Base-by-base conservation (phyloP, 1,140 invertebrate species). In the Apis laboriosa region DNA sequence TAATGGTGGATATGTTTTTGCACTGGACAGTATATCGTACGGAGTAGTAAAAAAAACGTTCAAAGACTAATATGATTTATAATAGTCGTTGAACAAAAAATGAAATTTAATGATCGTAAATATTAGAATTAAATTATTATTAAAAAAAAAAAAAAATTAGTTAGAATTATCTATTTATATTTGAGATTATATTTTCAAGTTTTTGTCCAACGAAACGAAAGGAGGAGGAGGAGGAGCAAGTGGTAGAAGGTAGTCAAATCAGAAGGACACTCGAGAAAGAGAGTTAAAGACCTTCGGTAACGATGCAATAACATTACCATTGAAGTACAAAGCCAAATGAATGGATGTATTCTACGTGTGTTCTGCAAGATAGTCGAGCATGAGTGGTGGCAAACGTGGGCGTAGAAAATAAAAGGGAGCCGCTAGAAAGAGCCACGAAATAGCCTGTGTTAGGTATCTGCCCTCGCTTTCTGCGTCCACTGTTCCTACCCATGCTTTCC, bases 231-330 rank as follows among this genome's bases (percentile, higher is more conserved):
- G n/a, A 24, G 15, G 8, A 68, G 15, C 28, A 49, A 49, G 49
- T 56, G 66, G 51, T 64, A 63, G 67, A 24, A 55, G 19, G 67
- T 24, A 77, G 74, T 60, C 60, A 83, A 82, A 80, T 51, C 81
- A 5, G 68, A 66, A 67, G 58, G 34, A 24, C 56, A 24, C 58
- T 12, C 34, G 60, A 78, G 76, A 60, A 64, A 80, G 70, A 79
- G 67, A 61, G 43, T 43, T 78, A 80, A 73, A 75, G 84, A 84
- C 84, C 82, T 89, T 87, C 78, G 80, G 88, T 91, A 90, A 91
- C 90, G 88, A 91, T 91, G 90, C 90, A 90, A 91, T 91, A 91
- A 91, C 88, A 91, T 91, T 91, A 91, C 88, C 89, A 91, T 90
- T 77, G 82, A 90, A 84, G 89, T 84, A 90, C 90, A 91, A 91